Evolutionary conservation across 1,140 invertebrate species (phyloP).

Genomic region (Ooceraea biroi): DNA sequence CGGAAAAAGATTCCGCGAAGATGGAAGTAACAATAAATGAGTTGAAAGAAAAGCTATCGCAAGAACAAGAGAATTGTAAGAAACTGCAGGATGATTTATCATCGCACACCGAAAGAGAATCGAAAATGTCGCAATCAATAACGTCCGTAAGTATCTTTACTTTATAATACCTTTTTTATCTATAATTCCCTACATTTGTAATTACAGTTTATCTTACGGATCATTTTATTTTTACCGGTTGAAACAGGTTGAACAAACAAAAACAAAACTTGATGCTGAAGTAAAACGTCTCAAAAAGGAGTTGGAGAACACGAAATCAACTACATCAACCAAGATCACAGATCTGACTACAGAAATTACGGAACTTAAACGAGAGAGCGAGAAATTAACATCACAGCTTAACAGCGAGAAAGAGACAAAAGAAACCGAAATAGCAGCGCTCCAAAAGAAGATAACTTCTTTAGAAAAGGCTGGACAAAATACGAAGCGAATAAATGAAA

Average conservation of each 20-base stretch:
- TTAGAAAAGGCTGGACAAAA: conserved; percentile 88
- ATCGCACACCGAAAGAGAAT: conserved; percentile 78
- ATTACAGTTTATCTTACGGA: conserved; percentile 12
- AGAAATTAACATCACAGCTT: conserved; percentile 87
- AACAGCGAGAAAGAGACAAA: conserved; percentile 81
- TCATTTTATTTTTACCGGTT: neutral
- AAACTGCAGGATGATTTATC: conserved; percentile 84
- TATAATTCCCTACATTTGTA: conserved; percentile 16
- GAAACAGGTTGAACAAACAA: conserved; percentile 80
- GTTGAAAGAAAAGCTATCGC: conserved; percentile 81
- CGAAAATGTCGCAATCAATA: conserved; percentile 80
- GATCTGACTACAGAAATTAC: conserved; percentile 85
- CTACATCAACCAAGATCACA: conserved; percentile 83
- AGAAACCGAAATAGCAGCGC: conserved; percentile 89
- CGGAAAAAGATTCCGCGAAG: conserved; percentile 80
- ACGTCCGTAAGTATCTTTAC: conserved; percentile 76
- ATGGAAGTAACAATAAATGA: conserved; percentile 80
- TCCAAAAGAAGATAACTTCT: conserved; percentile 89
- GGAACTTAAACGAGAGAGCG: conserved; percentile 88
- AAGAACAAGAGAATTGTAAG: conserved; percentile 83
- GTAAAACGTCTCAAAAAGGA: conserved; percentile 82
- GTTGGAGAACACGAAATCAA: conserved; percentile 81
- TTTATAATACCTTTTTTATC: conserved; percentile 12
- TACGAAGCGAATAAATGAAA: conserved; percentile 89
- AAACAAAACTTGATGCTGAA: conserved; percentile 80